Evolutionary conservation across 2,797 vertebrate genomes (phyloP), one percentile per base, ranked within the genome.

Genomic region (Gymnodraco acuticeps): DNA sequence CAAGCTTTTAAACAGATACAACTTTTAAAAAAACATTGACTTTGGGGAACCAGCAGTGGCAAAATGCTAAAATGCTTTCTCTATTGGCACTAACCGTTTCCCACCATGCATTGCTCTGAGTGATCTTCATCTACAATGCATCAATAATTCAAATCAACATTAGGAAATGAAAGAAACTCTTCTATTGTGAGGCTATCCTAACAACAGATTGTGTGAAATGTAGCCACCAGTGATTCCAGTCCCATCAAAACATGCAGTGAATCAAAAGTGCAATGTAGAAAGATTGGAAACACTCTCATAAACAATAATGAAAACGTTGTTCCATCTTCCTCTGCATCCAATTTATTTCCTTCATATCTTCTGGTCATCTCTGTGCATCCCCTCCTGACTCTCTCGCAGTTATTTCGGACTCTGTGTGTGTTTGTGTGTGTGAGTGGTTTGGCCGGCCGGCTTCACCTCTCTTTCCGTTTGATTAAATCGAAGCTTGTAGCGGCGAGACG

Each of bases 381-480:
- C 54, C 61, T 38, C 43, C 70, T 71, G 71, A 77, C 51, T 15
- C 20, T 56, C 54, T 51, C 52, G 55, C 10, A 0, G 51, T 56
- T 78, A 67, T 41, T 64, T 64, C n/a, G 41, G 64, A 20, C 50
- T 51, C 27, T 71, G 62, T 43, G 10, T 73, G 9, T n/a, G n/a
- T n/a, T n/a, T 56, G 55, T 73, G 7, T 38, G 0, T 38, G 33
- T 38, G 55, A 68, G 56, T 78, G 56, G 33, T 69, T 9, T 8
- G 74, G 54, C 70, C 54, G 51, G 58, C n/a, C 3, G 45, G 72
- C 67, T 23, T 75, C 85, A 76, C 77, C 87, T 88, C 76, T 66
- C 86, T 74, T 70, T 92, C 81, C 81, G 33, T 90, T 89, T 94
- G 91, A 95, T 94, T 94, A 93, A 93, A 92, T 91, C 87, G 78